Conservation (phyloP, 2,113 vertebrate species). For the Lota lota region DNA sequence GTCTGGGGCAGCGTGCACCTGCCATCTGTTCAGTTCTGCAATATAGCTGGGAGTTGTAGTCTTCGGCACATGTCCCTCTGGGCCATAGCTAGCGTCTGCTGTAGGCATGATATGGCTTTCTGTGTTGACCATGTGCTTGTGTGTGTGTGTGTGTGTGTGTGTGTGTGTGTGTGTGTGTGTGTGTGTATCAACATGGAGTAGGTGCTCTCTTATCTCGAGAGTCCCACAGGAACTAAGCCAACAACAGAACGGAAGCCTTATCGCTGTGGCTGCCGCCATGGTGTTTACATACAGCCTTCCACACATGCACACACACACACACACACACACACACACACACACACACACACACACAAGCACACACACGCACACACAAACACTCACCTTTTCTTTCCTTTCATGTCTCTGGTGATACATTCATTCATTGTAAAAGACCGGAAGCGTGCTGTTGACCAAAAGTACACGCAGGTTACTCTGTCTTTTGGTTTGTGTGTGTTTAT, state of each 20-base stretch:
- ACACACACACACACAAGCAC: conserved; percentile 1
- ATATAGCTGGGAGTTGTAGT: background rate
- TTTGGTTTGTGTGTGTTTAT: background rate
- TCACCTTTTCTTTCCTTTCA: conserved; percentile 25
- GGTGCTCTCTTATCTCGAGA: conserved; percentile 52
- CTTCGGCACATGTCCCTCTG: background rate
- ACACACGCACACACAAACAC: background rate
- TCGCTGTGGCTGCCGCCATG: conserved; percentile 47
- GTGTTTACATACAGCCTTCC: conserved; percentile 49
- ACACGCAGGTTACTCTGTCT: background rate
- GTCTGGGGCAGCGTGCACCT: background rate
- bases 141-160: conserved; percentile 23
- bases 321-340: background rate
- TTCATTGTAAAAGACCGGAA: conserved; percentile 40
- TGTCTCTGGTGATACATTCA: conserved; percentile 29
- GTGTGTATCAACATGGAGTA: conserved; percentile 27
- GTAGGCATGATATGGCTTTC: conserved; percentile 15
- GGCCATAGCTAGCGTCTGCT: conserved; percentile 17
- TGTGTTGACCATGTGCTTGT: conserved; percentile 5
- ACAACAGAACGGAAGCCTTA: conserved; percentile 62
- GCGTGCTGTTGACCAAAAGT: conserved; percentile 13
- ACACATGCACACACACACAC: conserved; percentile 19
- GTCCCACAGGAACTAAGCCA: conserved; percentile 63
- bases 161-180: conserved; percentile 15
- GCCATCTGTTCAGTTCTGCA: background rate